Evolutionary conservation across 2,113 vertebrate species (phyloP), one percentile per base, ranked within the genome.

Genomic region (Lycocorax pyrrhopterus): DNA sequence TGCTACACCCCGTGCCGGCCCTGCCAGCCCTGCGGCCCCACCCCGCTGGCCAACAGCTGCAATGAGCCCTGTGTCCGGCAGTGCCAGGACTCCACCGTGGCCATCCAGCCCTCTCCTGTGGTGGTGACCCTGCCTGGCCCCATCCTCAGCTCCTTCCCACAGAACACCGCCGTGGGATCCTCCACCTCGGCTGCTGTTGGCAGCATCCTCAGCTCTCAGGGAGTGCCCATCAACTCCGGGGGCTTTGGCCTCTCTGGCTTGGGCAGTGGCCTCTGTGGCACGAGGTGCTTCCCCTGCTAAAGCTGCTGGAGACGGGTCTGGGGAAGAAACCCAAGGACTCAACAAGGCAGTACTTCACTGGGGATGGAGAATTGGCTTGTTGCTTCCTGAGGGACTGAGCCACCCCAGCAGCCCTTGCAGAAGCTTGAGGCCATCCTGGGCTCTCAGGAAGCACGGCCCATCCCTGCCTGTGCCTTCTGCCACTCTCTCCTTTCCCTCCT

Each of bases 301-400:
- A 79, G 49, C 44, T 69, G 67, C 62, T 64, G 67, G 2, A 0
- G 2, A 9, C 9, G 52, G 20, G 2, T 8, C 27, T 20, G 7
- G 18, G 12, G 11, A 59, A 59, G 7, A 14, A 9, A 8, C 13
- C 6, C 8, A 7, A 1, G 66, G 15, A 27, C 19, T 9, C 60
- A 25, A 1, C 23, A 21, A 4, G 49, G 6, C 30, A 16, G 8
- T 7, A 23, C 13, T 1, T 3, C 25, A 6, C 11, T 27, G 29
- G 15, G 3, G 16, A 58, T 0, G 1, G 1, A 73, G 26, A 17
- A 64, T 10, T 0, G 0, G 0, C 25, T 47, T 53, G 8, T 6
- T 55, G 14, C 27, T 39, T 60, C 19, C 59, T 2, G 37, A 69
- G 27, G 10, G 7, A 8, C 56, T 79, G 39, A 80, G 39, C 74